Base-by-base conservation (phyloP, 1,140 invertebrate genomes). In the roundworm (Caenorhabditis elegans) region DNA sequence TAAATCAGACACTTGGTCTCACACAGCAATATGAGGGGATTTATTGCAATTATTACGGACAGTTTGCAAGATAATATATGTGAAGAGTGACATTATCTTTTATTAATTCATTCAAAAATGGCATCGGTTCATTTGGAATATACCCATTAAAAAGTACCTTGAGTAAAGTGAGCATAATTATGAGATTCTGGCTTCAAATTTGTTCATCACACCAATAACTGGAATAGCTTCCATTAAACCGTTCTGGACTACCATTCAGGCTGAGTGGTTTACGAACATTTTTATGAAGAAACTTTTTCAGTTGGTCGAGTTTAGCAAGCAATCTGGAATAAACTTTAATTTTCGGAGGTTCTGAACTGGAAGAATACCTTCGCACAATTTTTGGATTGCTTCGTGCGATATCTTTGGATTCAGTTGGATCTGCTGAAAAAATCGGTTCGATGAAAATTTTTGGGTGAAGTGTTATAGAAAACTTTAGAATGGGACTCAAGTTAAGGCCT, bases 351-450 rank as follows among this genome's bases (percentile, higher is more conserved):
- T 46, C 11, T 8, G 60, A 8, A 39, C 2, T 8, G 24, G 11
- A 31, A 10, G 13, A 22, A 0, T 55, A 83, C 82, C 82, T 65
- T 24, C 51, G 22, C 4, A 86, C 85, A 24, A 85, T 53, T 48
- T 65, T 75, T 11, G 85, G 85, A 34, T 86, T 79, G 17, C 47
- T 51, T 47, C 82, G 34, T 0, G 85, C 22, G 17, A 86, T 75
- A 53, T 86, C 82, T 5, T 79, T 83, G 2, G 82, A 78, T 65
- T 86, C 85, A 8, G 70, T 48, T 5, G 85, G 85, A 43, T 86
- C 85, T 19, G 31, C 76, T 60, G 55, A 43, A 36, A 81, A 49
- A 8, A 55, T n/a, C n/a, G 1, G 11, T 11, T 55, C 51, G n/a
- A 24, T 10, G 19, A 24, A 10, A 10, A 10, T 0, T 24, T 55